A percentile compares a stretch with the other conserved stretches of the same genome.
phyloP scores from a whole-genome alignment of 1,140 invertebrate species.

The Colletes latitarsis region DNA sequence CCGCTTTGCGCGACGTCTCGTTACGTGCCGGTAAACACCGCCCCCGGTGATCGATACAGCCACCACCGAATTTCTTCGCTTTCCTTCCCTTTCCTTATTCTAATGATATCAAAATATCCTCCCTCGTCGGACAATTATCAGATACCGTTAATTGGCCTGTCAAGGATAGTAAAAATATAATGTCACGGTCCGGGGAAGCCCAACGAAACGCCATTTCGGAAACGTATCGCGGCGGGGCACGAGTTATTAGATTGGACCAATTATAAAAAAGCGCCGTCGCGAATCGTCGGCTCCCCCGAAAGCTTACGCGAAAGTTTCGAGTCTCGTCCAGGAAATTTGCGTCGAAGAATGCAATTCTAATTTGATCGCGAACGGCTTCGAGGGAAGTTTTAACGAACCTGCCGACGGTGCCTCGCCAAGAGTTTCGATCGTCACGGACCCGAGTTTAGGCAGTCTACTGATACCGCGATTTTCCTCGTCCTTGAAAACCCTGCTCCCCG shows the following conservation, averaged over 20 bases:
- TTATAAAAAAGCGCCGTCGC: slow-evolving; percentile 7
- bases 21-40: slow-evolving; percentile 43
- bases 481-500: not conserved
- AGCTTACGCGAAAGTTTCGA: slow-evolving; percentile 49
- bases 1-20: slow-evolving; percentile 36
- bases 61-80: slow-evolving; percentile 7
- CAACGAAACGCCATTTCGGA: not conserved
- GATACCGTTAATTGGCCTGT: too few relatives aligned
- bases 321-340: slow-evolving; percentile 50
- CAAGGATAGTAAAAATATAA: too few relatives aligned
- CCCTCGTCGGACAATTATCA: not conserved
- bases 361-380: slow-evolving; percentile 58
- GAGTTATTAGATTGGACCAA: slow-evolving; percentile 2
- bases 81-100: not conserved
- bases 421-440: slow-evolving; percentile 57
- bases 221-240: not conserved
- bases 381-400: slow-evolving; percentile 60
- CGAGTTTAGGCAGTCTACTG: slow-evolving; percentile 55
- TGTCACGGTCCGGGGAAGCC: too few relatives aligned
- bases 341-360: slow-evolving; percentile 62
- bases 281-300: slow-evolving; percentile 5
- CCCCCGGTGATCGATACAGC: slow-evolving; percentile 27
- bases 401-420: slow-evolving; percentile 41
- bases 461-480: slow-evolving; percentile 38
- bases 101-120: not conserved